These are phyloP conservation scores for Orius insidiosus DNA, from an alignment of 1,140 invertebrate species.

Conservation along the genomic window DNA sequence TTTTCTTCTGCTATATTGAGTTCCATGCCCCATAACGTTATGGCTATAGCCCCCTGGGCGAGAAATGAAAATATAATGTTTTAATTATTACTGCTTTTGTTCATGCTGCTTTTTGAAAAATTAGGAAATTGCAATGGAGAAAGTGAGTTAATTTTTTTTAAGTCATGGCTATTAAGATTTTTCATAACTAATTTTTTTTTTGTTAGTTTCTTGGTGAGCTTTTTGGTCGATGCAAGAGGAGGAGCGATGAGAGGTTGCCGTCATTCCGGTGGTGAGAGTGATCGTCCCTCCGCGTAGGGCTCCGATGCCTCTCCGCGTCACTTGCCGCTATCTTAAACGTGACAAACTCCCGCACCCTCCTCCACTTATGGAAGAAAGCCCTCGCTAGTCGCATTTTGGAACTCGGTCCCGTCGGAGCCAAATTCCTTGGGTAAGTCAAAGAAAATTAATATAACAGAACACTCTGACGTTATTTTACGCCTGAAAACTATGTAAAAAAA, in stretches of 20 bases:
- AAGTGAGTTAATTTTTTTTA: slow-evolving; percentile 42
- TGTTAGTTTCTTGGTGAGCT: slow-evolving; percentile 98
- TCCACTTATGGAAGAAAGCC: slow-evolving; percentile 96
- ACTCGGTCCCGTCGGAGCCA: slow-evolving; percentile 88
- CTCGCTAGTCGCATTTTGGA: slow-evolving; percentile 89
- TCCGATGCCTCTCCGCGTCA: slow-evolving; percentile 87
- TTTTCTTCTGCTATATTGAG: too few species aligned
- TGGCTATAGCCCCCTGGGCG: too few species aligned
- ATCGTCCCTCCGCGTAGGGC: slow-evolving; percentile 94
- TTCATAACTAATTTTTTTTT: too few species aligned
- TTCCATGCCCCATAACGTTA: too few species aligned
- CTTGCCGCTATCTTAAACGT: slow-evolving; percentile 81
- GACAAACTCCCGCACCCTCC: slow-evolving; percentile 91
- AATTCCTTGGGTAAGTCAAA: slow-evolving; percentile 79
- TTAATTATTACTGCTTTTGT: too few species aligned
- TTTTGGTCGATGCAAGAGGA: slow-evolving; percentile 95
- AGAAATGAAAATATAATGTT: too few species aligned
- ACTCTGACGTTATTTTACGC: too few species aligned
- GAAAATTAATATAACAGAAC: too few species aligned
- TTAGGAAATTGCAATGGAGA: slow-evolving; percentile 75
- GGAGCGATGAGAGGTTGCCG: slow-evolving; percentile 96
- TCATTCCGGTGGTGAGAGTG: slow-evolving; percentile 89
- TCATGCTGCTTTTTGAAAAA: slow-evolving; percentile 20
- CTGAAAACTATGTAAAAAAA: too few species aligned
- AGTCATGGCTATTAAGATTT: too few species aligned